Base-by-base conservation (phyloP, 2,797 vertebrate genomes). In the Platalea minor region DNA sequence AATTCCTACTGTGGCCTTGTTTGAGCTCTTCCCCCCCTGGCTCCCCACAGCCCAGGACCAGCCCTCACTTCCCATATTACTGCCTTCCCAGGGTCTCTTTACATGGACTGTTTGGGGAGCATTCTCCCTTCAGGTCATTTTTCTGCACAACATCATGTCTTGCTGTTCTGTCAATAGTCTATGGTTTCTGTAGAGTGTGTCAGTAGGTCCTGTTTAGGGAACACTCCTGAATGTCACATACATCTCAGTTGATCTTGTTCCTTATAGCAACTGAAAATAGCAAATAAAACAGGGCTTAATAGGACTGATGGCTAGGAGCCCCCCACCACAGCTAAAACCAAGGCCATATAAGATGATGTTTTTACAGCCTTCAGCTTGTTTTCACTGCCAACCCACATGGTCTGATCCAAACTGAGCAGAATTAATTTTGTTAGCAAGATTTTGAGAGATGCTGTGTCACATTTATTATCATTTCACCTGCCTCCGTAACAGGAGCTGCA, bases 391-490 rank as follows among this genome's bases (percentile, higher is more conserved):
- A 82, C 29, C 21, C 39, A 60, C 3, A 11, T 78, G 37, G 13
- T 89, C 51, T 77, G 63, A 87, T 85, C 29, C 41, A 81, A 83
- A 53, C 46, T 80, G 80, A 94, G 69, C 28, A 60, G 68, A 90
- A 90, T 92, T 86, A 87, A 87, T 96, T 96, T 94, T 93, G 53
- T 69, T 91, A 70, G 77, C 39, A 74, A 83, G 61, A 78, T 95
- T 95, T 93, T 95, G 91, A 93, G 64, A 86, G 61, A 25, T 80
- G 50, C 48, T 82, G 39, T 94, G 76, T 94, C 78, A 93, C 91
- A 95, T 95, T 88, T 95, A 77, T 95, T 93, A 70, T 87, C 43
- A 39, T 92, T 95, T 93, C 81, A 94, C 83, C 67, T 97, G 81
- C 67, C 29, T 95, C 57, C 0, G 0, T 93, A 92, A 51, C 75